Evolutionary conservation across 2,888 invertebrate species (phyloP), one percentile per base, ranked within the genome.

Genomic region (Lithosia quadra): DNA sequence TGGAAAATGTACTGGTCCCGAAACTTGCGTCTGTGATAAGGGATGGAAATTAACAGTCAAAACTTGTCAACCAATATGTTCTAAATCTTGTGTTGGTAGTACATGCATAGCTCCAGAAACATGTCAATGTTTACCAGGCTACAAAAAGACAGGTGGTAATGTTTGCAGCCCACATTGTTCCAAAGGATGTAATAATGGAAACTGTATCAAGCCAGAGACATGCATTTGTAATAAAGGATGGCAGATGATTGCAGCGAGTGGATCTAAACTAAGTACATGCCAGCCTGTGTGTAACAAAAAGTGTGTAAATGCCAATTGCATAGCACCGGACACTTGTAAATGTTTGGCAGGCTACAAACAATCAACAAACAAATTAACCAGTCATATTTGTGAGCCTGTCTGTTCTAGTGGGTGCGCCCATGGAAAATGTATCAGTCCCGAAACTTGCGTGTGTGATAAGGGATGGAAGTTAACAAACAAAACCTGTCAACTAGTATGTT

Each of bases 1-100:
- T 65, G 85, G 81, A 4, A 73, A 53, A 67, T 85, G 84, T 55
- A 61, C 82, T 10, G 65, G 75, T 68, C 84, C 83, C 28, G 73
- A 78, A 22, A 56, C 57, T 2, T 84, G 84, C 22, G 69, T 70
- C 18, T 84, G 84, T 15, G 64, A 84, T 18, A 43, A 61, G 28
- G 77, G 77, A 36, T 77, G 74, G 74, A 36, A 36, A 34, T 18
- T 67, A 24, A 9, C 34, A 7, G 9, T 5, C 0, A 71, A 15
- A 49, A 59, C 24, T 59, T 76, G 75, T 57, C 60, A 68, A 39
- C 73, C 76, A 0, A 55, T 74, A 57, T 77, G 78, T 15, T 58
- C 49, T 0, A 63, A 63, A 8, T n/a, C 71, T 0, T 79, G 76
- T 15, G 2, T 36, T 0, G 67, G 72, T 1, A 63, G 67, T 0